Base-by-base conservation (phyloP, 2,797 vertebrate genomes). In the Alfaro cultratus region DNA sequence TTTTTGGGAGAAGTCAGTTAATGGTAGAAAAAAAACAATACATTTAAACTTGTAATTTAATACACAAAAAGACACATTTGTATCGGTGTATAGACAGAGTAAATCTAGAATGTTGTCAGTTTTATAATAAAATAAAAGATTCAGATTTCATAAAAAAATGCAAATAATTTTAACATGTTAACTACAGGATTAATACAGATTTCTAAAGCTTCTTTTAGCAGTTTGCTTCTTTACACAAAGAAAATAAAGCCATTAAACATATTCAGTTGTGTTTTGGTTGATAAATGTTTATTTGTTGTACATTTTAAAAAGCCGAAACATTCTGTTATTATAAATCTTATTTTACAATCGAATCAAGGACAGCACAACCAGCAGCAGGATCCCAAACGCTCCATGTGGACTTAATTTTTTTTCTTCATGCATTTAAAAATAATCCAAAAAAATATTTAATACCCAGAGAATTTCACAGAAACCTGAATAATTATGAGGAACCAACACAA, bases 241-340 rank as follows among this genome's bases (percentile, higher is more conserved):
- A 39, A 41, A n/a, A 43, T 26, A 53, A 34, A 67, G 10, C 23
- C 41, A 45, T 16, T 49, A 43, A 43, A 55, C 49, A n/a, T 68
- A 55, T 2, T 11, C 60, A 67, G 3, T 26, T 11, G 7, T 3
- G 55, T 15, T 75, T 83, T 31, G 43, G 49, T 80, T 75, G 72
- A 79, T 87, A 88, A 87, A 85, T 71, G 74, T 88, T 77, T 80
- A 83, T 87, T 83, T 86, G 87, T 87, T 75, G 18, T 88, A 89
- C 78, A 84, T 88, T 90, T 85, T 86, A 85, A 89, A 92, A 91
- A 93, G 93, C 85, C 83, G 76, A 86, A 79, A 87, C 87, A 91
- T 91, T 93, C 86, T 71, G 55, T 68, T 41, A 36, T 84, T 46
- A 81, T 86, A 79, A 87, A 88, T 86, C 80, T 84, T 88, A 86